Conservation (phyloP, 2,888 invertebrate species). For the Drosophila multiciliata region DNA sequence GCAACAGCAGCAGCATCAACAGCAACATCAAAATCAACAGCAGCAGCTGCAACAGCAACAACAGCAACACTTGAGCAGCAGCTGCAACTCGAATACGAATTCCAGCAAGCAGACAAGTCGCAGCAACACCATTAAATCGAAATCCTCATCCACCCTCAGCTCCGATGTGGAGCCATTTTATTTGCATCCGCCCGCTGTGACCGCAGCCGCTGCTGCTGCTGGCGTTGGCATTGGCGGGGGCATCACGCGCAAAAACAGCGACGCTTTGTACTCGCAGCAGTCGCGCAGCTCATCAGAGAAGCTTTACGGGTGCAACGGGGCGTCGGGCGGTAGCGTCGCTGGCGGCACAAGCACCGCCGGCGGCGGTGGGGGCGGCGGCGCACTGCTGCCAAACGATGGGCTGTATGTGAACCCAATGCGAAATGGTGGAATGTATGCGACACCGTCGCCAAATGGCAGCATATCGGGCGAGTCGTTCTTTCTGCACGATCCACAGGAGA, state of each 20-base stretch:
- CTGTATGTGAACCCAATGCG: constrained; percentile 94
- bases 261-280: constrained; percentile 80
- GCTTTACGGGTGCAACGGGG: constrained; percentile 74
- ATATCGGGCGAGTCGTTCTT: constrained; percentile 91
- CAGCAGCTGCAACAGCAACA: constrained; percentile 61
- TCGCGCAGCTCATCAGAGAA: constrained; percentile 83
- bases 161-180: constrained; percentile 89
- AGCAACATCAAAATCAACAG: constrained; percentile 74
- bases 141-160: constrained; percentile 84
- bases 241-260: constrained; percentile 81
- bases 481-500: constrained; percentile 92
- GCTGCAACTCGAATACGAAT: constrained; percentile 81
- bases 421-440: constrained; percentile 85
- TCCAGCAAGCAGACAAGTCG: constrained; percentile 84
- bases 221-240: constrained; percentile 45
- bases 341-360: constrained; percentile 14
- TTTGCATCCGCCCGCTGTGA: constrained; percentile 89
- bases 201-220: constrained; percentile 47
- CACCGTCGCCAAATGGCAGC: constrained; percentile 87
- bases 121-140: constrained; percentile 85
- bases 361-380: constrained; percentile 18
- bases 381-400: constrained; percentile 87
- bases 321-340: constrained; percentile 15
- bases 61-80: constrained; percentile 67
- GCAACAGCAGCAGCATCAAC: constrained; percentile 82